phyloP scores from a whole-genome alignment of 2,888 invertebrate genomes.

The Craniophora ligustri region DNA sequence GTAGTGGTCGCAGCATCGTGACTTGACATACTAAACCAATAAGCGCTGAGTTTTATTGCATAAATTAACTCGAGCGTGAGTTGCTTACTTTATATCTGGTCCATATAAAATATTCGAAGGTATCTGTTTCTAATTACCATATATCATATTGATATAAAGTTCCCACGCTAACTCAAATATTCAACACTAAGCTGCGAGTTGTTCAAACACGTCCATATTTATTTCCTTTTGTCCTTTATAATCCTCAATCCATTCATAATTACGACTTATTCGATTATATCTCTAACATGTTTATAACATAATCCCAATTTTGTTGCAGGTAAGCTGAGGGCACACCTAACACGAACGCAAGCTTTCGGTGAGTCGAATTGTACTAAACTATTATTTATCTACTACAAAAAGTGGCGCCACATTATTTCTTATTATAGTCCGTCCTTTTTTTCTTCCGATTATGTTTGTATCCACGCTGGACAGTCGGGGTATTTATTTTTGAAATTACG shows the following conservation, averaged over 20 bases:
- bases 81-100: slow-evolving; percentile 38
- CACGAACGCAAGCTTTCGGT: slow-evolving; percentile 46
- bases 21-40: slow-evolving; percentile 55
- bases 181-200: slow-evolving; percentile 28
- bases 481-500: slow-evolving; percentile 50
- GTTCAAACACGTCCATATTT: slow-evolving; percentile 16
- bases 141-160: slow-evolving; percentile 33
- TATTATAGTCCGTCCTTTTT: slow-evolving; percentile 36
- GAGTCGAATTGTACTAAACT: slow-evolving; percentile 36
- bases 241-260: slow-evolving; percentile 18
- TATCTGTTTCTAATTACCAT: slow-evolving; percentile 30
- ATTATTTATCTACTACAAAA: slow-evolving; percentile 41
- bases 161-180: slow-evolving; percentile 35
- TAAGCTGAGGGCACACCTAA: slow-evolving; percentile 52
- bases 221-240: slow-evolving; percentile 24
- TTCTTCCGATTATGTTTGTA: slow-evolving; percentile 40
- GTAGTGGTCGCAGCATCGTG: slow-evolving; percentile 42
- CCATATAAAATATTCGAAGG: slow-evolving; percentile 33
- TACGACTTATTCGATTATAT: slow-evolving; percentile 14
- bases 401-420: slow-evolving; percentile 41
- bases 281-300: slow-evolving; percentile 28
- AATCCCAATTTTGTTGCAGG: slow-evolving; percentile 63
- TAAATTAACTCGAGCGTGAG: slow-evolving; percentile 48
- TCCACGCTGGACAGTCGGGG: slow-evolving; percentile 49
- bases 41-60: slow-evolving; percentile 41